Evolutionary conservation across 1,140 invertebrate species (phyloP).

Genomic region (Drosophila erecta): DNA sequence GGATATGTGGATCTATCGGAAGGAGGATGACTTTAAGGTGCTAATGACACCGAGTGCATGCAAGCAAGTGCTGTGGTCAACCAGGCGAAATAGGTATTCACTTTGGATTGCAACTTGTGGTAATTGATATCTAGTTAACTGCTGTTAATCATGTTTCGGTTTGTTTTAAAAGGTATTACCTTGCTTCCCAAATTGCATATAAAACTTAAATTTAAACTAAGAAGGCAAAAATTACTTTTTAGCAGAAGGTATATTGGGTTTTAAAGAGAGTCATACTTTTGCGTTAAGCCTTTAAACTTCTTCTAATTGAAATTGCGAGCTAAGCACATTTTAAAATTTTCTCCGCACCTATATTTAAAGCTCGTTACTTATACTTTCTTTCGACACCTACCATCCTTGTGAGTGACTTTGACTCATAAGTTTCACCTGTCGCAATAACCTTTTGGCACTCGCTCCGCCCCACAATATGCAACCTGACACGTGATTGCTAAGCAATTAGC

Average conservation of each 20-base stretch:
- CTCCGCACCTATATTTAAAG: neutral
- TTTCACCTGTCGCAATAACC: conserved; percentile 29
- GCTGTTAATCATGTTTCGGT: neutral
- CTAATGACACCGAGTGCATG: conserved; percentile 29
- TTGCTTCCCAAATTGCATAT: too few species aligned
- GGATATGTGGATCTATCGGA: neutral
- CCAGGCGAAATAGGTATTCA: neutral
- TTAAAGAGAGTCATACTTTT: neutral
- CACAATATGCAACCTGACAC: conserved; percentile 45
- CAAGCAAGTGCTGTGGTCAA: conserved; percentile 22
- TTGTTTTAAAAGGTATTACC: too few species aligned
- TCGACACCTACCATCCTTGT: conserved; percentile 7
- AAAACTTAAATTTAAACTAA: too few species aligned
- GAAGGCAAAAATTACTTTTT: too few species aligned
- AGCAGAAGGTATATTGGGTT: too few species aligned
- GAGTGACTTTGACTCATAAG: neutral
- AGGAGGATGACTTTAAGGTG: conserved; percentile 19
- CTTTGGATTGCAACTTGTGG: neutral
- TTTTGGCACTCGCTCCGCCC: conserved; percentile 18
- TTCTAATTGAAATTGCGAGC: neutral
- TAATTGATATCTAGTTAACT: neutral
- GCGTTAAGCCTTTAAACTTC: neutral
- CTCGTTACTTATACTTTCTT: neutral
- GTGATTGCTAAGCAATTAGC: conserved; percentile 71
- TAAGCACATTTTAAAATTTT: too few species aligned